Evolutionary conservation across 2,113 vertebrate species (phyloP), one percentile per base, ranked within the genome.

Genomic region (Irena cyanogastra): DNA sequence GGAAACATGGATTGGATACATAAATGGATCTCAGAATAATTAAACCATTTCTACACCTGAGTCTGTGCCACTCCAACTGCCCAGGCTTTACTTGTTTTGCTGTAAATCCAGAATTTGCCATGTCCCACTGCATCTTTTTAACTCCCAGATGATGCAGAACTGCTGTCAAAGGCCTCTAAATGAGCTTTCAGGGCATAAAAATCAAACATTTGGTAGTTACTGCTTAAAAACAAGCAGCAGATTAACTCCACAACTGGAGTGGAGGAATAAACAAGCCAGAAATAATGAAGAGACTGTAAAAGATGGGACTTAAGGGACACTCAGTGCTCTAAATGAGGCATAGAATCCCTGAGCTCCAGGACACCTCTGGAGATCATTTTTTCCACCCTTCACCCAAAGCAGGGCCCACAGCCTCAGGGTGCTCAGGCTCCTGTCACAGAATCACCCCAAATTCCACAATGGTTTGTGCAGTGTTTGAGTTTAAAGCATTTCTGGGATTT

Each of bases 261-360:
- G 74, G 75, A 61, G 30, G 59, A 65, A 69, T 24, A 37, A 71
- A 27, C 5, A 45, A 41, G 9, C 45, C 64, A 41, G 60, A 50
- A 78, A 52, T 33, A 42, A 44, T 6, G 3, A 39, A 35, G 41
- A 37, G 16, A 52, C 57, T 16, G 7, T 16, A 26, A 57, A 85
- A 28, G 19, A 11, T 7, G 39, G 74, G 9, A n/a, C 1, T 37
- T 9, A 1, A 52, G 53, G 53, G 37, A 20, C 27, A 10, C 24
- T 30, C 59, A 19, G 59, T 6, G n/a, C 42, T 68, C 27, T 21
- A 3, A 4, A 35, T 0, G 0, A 15, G 15, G n/a, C 56, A 59
- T 17, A 75, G 31, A 24, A 33, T 3, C 41, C 9, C 59, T 10
- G 60, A 78, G 54, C 44, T 69, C 5, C 42, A 42, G 57, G 16